Conservation (phyloP, 2,888 invertebrate species). For the Acanthococcus lagerstroemiae region DNA sequence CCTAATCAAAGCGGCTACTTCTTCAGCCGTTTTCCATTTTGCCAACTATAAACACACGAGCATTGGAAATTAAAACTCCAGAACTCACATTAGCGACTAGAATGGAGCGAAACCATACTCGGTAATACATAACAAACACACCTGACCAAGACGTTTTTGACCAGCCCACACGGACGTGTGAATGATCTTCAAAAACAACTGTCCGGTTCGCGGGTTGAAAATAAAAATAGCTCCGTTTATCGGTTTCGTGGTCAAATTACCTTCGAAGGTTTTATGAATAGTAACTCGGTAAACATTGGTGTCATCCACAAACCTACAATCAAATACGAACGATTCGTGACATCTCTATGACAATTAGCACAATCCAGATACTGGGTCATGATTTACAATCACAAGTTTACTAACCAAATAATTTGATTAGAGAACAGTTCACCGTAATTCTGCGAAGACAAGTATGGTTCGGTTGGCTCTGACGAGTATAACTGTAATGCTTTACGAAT, state of each 20-base stretch:
- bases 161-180: conserved; percentile 99
- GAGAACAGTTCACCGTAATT: conserved; percentile 99
- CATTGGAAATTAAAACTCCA: neutral
- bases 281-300: conserved; percentile 99
- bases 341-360: too few species aligned
- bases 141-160: conserved; percentile 97
- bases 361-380: too few species aligned
- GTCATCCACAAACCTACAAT: conserved; percentile 88
- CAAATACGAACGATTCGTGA: too few species aligned
- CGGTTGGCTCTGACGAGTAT: conserved; percentile 98
- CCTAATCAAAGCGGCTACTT: conserved; percentile 97
- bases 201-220: conserved; percentile 97
- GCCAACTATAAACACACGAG: conserved; percentile 57
- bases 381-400: conserved; percentile 23
- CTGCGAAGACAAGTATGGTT: conserved; percentile 96
- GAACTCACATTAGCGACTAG: too few species aligned
- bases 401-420: conserved; percentile 98
- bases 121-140: conserved; percentile 39
- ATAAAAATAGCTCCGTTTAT: conserved; percentile 99
- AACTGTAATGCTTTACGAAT: conserved; percentile 97
- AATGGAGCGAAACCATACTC: too few species aligned
- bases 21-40: conserved; percentile 99
- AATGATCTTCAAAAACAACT: conserved; percentile 97
- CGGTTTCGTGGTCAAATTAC: conserved; percentile 97
- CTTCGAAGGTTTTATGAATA: conserved; percentile 99